Conservation (phyloP, 2,888 invertebrate species). For the Caenorhabditis imperialis region DNA sequence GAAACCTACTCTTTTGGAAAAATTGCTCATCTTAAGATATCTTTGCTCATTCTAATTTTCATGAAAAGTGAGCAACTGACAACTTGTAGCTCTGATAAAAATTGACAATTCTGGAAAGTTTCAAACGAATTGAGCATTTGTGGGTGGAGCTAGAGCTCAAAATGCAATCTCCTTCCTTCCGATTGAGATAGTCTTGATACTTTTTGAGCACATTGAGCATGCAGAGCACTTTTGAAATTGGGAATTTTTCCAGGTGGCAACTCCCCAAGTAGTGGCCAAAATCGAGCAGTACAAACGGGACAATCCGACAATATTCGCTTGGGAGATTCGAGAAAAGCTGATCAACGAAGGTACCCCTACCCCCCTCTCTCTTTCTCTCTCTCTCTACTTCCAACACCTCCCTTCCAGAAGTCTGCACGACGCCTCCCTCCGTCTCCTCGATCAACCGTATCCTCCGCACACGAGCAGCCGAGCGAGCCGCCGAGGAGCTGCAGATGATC, state of each 20-base stretch:
- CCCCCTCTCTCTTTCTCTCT: neutral
- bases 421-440: constrained; percentile 92
- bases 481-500: constrained; percentile 89
- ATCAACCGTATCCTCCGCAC: constrained; percentile 96
- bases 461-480: constrained; percentile 94
- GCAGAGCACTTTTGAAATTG: constrained; percentile 14
- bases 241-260: constrained; percentile 85
- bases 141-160: no score
- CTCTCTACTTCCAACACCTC: neutral
- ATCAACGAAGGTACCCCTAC: constrained; percentile 89
- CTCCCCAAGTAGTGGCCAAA: constrained; percentile 95
- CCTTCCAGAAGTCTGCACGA: constrained; percentile 84
- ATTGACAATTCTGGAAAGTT: no score
- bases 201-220: no score
- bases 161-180: no score
- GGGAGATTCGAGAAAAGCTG: constrained; percentile 96
- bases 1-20: no score
- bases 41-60: constrained; percentile 1
- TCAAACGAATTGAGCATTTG: no score
- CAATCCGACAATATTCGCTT: constrained; percentile 98
- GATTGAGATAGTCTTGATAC: no score
- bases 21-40: no score
- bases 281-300: constrained; percentile 98
- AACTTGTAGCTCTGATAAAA: no score
- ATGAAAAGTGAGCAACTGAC: no score